phyloP scores from a whole-genome alignment of 2,797 vertebrate genomes.

The Heliangelus exortis region DNA sequence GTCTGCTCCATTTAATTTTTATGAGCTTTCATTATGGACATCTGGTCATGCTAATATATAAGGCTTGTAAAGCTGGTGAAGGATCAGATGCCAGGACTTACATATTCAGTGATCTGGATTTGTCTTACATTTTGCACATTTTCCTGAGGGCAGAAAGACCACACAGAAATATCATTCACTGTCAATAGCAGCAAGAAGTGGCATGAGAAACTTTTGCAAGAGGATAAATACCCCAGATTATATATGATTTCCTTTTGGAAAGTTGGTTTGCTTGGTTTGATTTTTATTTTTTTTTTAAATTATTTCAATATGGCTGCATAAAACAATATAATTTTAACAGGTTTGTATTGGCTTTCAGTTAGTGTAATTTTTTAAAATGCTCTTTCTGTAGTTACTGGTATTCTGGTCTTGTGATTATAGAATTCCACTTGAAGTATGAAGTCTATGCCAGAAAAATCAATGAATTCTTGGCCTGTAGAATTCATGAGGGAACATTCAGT shows the following conservation, averaged over 20 bases:
- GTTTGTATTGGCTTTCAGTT: conserved; percentile 45
- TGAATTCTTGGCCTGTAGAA: conserved; percentile 17
- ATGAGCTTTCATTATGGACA: not conserved
- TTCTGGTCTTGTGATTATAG: conserved; percentile 7
- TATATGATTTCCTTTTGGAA: not conserved
- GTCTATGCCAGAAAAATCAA: not conserved
- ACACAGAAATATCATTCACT: not conserved
- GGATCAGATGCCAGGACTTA: not conserved
- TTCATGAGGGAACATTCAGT: conserved; percentile 6
- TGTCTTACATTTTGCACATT: not conserved
- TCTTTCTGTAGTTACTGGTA: conserved; percentile 28
- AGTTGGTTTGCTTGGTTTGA: not conserved
- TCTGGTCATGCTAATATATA: not conserved
- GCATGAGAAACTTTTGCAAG: conserved; percentile 2
- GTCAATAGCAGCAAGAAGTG: not conserved
- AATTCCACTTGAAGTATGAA: not conserved
- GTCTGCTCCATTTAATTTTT: conserved; percentile 10
- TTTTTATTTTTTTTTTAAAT: not conserved
- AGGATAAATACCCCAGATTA: conserved; percentile 14
- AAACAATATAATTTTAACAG: conserved; percentile 10
- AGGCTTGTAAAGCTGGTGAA: not conserved
- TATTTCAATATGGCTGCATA: conserved; percentile 25
- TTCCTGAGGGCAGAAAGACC: not conserved
- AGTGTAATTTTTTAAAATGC: not conserved
- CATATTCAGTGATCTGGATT: not conserved